A percentile compares a stretch with the other conserved stretches of the same genome.
These are phyloP conservation scores for Ecliptopera silaceata DNA, from an alignment of 2,888 invertebrate genomes.

Conservation along the genomic window DNA sequence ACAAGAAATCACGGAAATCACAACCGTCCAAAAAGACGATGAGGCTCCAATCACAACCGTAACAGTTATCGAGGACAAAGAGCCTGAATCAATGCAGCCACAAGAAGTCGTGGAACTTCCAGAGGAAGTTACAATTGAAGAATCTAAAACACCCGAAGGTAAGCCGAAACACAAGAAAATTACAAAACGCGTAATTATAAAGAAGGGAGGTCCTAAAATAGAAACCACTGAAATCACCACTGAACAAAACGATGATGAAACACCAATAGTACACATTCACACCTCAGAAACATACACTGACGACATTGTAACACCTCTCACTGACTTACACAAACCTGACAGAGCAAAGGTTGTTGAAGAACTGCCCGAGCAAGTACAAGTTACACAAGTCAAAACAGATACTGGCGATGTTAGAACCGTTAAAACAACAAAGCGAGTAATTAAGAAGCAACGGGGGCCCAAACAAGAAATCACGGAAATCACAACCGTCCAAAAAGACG, in stretches of 20 bases:
- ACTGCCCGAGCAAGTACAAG: slow-evolving; percentile 32
- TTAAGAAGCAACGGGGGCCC: background rate
- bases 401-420: slow-evolving; percentile 42
- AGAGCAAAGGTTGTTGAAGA: slow-evolving; percentile 52
- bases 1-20: slow-evolving; percentile 38
- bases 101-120: slow-evolving; percentile 42
- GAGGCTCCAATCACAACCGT: slow-evolving; percentile 29
- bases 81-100: no score
- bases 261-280: slow-evolving; percentile 40
- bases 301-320: slow-evolving; percentile 34
- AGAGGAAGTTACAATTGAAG: slow-evolving; percentile 37
- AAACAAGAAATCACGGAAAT: background rate
- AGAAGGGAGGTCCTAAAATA: slow-evolving; percentile 46
- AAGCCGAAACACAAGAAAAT: slow-evolving; percentile 46
- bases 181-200: slow-evolving; percentile 38
- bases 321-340: slow-evolving; percentile 39
- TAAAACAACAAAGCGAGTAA: background rate
- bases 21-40: slow-evolving; percentile 23
- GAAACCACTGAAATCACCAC: slow-evolving; percentile 39
- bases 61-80: slow-evolving; percentile 48
- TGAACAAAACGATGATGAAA: slow-evolving; percentile 31
- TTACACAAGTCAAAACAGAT: slow-evolving; percentile 40
- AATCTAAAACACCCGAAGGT: slow-evolving; percentile 40
- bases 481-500: slow-evolving; percentile 1
- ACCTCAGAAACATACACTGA: slow-evolving; percentile 37